Percentiles rank a stretch among this genome's conserved stretches.
Conservation (phyloP, 2,888 invertebrate species). For the Ecliptopera silaceata region DNA sequence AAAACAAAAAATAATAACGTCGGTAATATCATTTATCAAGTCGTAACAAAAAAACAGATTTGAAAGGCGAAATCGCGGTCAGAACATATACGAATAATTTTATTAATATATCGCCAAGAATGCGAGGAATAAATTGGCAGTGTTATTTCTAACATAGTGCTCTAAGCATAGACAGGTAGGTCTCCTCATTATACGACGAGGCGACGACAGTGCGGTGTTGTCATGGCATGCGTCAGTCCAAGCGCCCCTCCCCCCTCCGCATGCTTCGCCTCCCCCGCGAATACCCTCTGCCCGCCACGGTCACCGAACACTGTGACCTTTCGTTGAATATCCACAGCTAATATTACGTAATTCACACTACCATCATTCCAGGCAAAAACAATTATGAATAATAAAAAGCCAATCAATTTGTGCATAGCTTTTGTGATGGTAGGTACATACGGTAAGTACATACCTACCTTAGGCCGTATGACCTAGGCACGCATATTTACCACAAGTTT, state of each 20-base stretch:
- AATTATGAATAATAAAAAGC: conserved; percentile 34
- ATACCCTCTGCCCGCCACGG: conserved; percentile 66
- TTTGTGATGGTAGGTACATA: conserved; percentile 1
- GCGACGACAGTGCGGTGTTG: conserved; percentile 24
- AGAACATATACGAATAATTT: no score
- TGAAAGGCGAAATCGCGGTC: no score
- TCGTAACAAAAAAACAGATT: no score
- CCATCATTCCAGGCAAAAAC: conserved; percentile 35
- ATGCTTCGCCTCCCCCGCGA: conserved; percentile 34
- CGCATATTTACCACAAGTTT: no score
- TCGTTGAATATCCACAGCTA: conserved; percentile 58
- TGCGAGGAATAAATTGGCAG: no score
- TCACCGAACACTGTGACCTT: conserved; percentile 77
- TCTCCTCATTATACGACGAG: no score
- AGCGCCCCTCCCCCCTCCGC: conserved; percentile 26
- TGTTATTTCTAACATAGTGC: no score
- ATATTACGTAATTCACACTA: conserved; percentile 64
- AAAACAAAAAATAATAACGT: no score
- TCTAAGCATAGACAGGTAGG: no score
- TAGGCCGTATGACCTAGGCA: background rate
- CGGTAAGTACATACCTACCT: no score
- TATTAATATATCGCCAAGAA: no score
- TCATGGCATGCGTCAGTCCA: conserved; percentile 37
- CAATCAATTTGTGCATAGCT: conserved; percentile 27
- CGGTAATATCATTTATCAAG: no score